Evolutionary conservation across 2,888 invertebrate species (phyloP).

Genomic region (Sesamia inferens): DNA sequence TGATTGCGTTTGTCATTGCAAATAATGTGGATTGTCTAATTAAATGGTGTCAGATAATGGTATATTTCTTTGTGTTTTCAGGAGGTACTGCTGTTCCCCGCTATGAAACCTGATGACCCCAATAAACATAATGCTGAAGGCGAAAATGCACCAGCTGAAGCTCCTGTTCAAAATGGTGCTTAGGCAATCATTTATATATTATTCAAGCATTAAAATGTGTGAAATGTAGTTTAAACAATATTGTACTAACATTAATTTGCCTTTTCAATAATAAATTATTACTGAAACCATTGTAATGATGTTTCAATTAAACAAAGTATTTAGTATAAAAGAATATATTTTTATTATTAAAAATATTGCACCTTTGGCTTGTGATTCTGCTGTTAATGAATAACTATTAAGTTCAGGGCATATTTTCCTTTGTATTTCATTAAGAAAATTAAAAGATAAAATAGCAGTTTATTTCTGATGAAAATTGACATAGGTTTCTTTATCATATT

Average conservation of each 20-base stretch:
- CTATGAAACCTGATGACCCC: constrained; percentile 98
- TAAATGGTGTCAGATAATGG: no score
- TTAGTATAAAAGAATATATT: constrained; percentile 9
- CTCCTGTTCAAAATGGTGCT: constrained; percentile 77
- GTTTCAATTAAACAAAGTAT: constrained; percentile 19
- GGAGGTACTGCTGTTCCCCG: constrained; percentile 99
- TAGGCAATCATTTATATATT: constrained; percentile 52
- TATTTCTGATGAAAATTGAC: no score
- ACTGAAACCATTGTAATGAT: not conserved
- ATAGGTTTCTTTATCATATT: no score
- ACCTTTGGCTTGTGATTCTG: no score
- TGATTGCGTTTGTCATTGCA: not conserved
- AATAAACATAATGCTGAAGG: constrained; percentile 90
- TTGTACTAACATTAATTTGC: constrained; percentile 40
- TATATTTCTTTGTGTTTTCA: constrained; percentile 83
- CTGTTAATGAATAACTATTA: no score
- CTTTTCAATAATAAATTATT: constrained; percentile 51
- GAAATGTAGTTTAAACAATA: constrained; percentile 9
- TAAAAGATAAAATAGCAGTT: no score
- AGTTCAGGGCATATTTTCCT: no score
- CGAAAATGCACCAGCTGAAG: constrained; percentile 69
- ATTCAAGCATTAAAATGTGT: constrained; percentile 14
- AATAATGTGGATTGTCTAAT: not conserved
- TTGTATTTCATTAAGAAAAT: no score
- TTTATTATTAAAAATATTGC: constrained; percentile 21